phyloP scores from a whole-genome alignment of 2,113 vertebrate genomes.

The Mystacornis crossleyi region DNA sequence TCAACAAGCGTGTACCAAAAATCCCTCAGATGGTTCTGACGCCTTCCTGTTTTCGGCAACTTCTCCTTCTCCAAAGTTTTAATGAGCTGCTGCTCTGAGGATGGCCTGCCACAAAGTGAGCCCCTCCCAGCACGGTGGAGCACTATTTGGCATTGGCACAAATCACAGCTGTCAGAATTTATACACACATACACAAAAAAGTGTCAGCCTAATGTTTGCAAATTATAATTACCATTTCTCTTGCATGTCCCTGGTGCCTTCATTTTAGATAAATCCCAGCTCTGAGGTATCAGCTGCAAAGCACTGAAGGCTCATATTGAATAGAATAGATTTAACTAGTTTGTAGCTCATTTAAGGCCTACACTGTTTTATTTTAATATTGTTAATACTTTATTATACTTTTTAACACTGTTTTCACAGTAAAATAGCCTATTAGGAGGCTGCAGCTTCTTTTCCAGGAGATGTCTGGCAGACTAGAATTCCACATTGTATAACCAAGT shows the following conservation, averaged over 20 bases:
- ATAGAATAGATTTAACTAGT: constrained; percentile 49
- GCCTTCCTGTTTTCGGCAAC: constrained; percentile 68
- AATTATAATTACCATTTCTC: constrained; percentile 75
- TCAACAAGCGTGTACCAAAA: constrained; percentile 74
- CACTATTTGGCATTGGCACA: constrained; percentile 59
- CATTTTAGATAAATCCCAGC: constrained; percentile 56
- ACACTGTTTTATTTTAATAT: constrained; percentile 57
- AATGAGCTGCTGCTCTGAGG: constrained; percentile 78
- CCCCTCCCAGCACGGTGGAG: not conserved
- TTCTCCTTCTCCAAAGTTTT: constrained; percentile 80
- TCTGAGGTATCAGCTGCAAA: constrained; percentile 52
- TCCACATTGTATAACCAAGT: not conserved
- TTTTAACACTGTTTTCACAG: constrained; percentile 53
- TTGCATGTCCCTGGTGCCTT: constrained; percentile 56
- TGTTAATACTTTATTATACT: constrained; percentile 70
- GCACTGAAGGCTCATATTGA: constrained; percentile 36
- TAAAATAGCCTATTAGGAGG: constrained; percentile 21
- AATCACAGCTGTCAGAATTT: constrained; percentile 80
- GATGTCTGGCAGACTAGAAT: constrained; percentile 24
- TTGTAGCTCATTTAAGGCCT: constrained; percentile 62
- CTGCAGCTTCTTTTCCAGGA: constrained; percentile 14
- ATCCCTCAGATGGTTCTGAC: constrained; percentile 72
- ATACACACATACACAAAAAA: constrained; percentile 55
- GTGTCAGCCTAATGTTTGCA: constrained; percentile 79
- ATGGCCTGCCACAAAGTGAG: constrained; percentile 68